A percentile compares a stretch with the other conserved stretches of the same genome.
These are phyloP conservation scores for Nomada ferruginata DNA, from an alignment of 2,888 invertebrate genomes.

Conservation along the genomic window DNA sequence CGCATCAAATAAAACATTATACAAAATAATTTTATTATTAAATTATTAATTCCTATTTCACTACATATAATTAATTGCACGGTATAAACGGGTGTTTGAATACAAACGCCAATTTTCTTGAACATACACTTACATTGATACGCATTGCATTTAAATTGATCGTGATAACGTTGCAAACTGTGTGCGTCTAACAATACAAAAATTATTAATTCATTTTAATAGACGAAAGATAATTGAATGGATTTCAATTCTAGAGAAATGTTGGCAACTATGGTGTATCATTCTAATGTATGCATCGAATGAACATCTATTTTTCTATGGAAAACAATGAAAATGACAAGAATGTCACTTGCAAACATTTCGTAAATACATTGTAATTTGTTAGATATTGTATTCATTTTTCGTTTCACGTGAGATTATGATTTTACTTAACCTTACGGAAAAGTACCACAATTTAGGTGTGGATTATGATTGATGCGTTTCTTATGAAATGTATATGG, in stretches of 20 bases:
- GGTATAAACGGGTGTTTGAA: not conserved
- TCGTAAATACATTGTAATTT: not conserved
- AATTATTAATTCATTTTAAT: not conserved
- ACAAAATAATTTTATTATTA: not conserved
- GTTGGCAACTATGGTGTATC: not conserved
- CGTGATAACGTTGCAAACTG: not conserved
- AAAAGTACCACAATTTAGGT: not conserved
- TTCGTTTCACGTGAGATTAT: not conserved
- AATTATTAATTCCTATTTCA: not conserved
- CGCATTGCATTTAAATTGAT: not conserved
- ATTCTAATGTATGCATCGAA: not conserved
- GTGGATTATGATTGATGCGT: slow-evolving; percentile 14
- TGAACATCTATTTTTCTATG: not conserved
- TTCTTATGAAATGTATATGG: slow-evolving; percentile 59
- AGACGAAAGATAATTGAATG: not conserved
- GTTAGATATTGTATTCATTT: not conserved
- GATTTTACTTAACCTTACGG: not conserved
- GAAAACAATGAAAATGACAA: not conserved
- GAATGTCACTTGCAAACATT: not conserved
- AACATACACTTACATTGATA: not conserved
- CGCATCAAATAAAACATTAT: not conserved
- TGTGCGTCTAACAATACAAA: not conserved
- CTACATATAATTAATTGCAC: not conserved
- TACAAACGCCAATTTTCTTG: not conserved
- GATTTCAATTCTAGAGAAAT: not conserved